phyloP scores from a whole-genome alignment of 2,888 invertebrate genomes.

The Latheticus oryzae region DNA sequence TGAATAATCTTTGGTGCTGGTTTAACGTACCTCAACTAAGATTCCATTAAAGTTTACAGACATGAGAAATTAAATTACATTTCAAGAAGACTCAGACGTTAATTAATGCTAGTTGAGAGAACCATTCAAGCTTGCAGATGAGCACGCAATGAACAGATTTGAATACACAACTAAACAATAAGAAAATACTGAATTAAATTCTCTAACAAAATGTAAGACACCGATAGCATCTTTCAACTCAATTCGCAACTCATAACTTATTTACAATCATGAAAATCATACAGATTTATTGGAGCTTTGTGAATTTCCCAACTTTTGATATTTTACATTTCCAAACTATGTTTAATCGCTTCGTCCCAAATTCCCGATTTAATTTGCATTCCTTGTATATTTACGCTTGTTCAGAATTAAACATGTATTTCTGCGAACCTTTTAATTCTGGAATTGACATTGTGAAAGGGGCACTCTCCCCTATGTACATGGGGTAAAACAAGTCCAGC shows the following conservation, averaged over 20 bases:
- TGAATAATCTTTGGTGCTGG: slow-evolving; percentile 21
- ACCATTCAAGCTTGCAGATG: slow-evolving; percentile 33
- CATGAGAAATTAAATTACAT: slow-evolving; percentile 41
- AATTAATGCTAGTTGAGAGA: slow-evolving; percentile 37
- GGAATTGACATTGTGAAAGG: slow-evolving; percentile 44
- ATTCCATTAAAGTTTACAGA: slow-evolving; percentile 42
- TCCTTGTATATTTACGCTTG: slow-evolving; percentile 35
- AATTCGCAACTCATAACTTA: too few species aligned
- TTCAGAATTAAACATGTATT: slow-evolving; percentile 45
- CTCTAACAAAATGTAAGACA: too few species aligned
- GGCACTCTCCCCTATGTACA: slow-evolving; percentile 34
- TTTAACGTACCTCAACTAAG: slow-evolving; percentile 16
- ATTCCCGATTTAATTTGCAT: slow-evolving; percentile 27
- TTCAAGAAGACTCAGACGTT: slow-evolving; percentile 37
- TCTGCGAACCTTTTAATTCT: slow-evolving; percentile 48
- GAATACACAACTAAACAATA: too few species aligned
- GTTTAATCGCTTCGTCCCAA: too few species aligned
- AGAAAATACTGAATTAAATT: too few species aligned
- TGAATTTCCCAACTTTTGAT: too few species aligned
- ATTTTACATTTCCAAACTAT: too few species aligned
- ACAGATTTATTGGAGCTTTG: too few species aligned
- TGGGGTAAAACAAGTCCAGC: slow-evolving; percentile 40
- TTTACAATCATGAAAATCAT: too few species aligned
- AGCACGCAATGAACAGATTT: slow-evolving; percentile 6
- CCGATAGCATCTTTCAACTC: too few species aligned